A percentile compares a stretch with the other conserved stretches of the same genome.
These are phyloP conservation scores for Tokudaia tokunoshimensis DNA, from an alignment of 2,797 vertebrate genomes.

Conservation along the genomic window DNA sequence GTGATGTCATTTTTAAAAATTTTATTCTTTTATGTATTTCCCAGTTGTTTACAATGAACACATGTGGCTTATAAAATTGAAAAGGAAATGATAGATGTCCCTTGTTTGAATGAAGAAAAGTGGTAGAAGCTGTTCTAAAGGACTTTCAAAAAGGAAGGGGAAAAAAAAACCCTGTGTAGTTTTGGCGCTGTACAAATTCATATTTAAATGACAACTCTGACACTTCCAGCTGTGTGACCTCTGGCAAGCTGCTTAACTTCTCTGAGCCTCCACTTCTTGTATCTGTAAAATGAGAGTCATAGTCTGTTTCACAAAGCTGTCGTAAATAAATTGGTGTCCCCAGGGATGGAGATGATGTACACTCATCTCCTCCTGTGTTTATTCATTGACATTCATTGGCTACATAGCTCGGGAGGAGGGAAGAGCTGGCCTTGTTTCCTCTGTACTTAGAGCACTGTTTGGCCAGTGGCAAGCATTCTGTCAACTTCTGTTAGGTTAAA, in stretches of 20 bases:
- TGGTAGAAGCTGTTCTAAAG: conserved; percentile 43
- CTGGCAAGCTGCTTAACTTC: neutral
- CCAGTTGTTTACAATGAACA: conserved; percentile 52
- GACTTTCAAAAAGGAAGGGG: neutral
- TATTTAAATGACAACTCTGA: neutral
- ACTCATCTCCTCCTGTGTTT: neutral
- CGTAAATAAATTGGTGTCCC: neutral
- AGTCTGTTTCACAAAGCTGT: neutral
- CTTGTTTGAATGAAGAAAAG: conserved; percentile 70
- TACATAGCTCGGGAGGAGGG: neutral
- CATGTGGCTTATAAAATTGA: conserved; percentile 68
- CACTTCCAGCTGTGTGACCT: neutral
- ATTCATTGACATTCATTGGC: neutral
- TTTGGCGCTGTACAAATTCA: conserved; percentile 1
- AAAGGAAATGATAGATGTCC: conserved; percentile 67
- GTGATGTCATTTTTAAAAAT: conserved; percentile 45
- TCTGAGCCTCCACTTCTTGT: neutral
- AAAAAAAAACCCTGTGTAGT: neutral
- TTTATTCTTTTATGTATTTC: conserved; percentile 70
- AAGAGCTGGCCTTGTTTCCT: neutral
- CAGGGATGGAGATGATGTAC: neutral
- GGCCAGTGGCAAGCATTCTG: neutral
- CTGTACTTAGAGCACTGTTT: neutral
- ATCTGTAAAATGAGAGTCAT: neutral
- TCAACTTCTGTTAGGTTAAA: neutral